Base-by-base conservation (phyloP, 2,113 vertebrate species). In the Puntigrus tetrazona region DNA sequence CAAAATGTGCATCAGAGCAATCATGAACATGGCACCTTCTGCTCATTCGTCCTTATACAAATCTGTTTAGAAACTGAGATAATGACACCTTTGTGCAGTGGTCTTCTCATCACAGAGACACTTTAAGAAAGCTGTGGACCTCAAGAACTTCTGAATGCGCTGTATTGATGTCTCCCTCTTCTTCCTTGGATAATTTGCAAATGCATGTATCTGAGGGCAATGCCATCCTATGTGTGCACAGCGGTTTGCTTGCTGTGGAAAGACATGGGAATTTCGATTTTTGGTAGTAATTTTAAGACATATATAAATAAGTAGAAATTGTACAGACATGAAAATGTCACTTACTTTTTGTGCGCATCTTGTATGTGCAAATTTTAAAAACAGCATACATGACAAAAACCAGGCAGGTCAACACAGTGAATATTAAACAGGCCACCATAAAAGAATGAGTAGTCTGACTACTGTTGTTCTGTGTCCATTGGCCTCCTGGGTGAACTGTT, bases 161-260 rank as follows among this genome's bases (percentile, higher is more conserved):
- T 25, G 69, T 27, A 14, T 8, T 41, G n/a, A 5, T 31, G 10
- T 83, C 67, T 9, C 85, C 87, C 0, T 38, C 86, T 84, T 89
- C 88, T 45, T 89, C 83, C 63, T 85, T 88, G 14, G 86, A 89
- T 13, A 86, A 63, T 41, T 84, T 84, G 63, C 75, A 89, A 13
- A 10, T 18, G 67, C 75, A 77, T 14, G 63, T 31, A 43, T 86
- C 86, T 65, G 75, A 27, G 8, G 50, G 27, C 13, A 69, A 3
- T 9, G 29, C 45, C 27, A 61, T 76, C 10, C 20, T 31, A n/a
- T 20, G 59, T 61, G 55, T 57, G 38, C 10, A 52, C 41, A 18
- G 50, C 9, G 29, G 36, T 20, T 47, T 34, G 20, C 10, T 36
- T 72, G 31, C 88, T 89, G 72, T 6, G 34, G 65, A 84, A 70